phyloP scores from a whole-genome alignment of 2,797 vertebrate genomes.

The Pseudomugil tenellus region DNA sequence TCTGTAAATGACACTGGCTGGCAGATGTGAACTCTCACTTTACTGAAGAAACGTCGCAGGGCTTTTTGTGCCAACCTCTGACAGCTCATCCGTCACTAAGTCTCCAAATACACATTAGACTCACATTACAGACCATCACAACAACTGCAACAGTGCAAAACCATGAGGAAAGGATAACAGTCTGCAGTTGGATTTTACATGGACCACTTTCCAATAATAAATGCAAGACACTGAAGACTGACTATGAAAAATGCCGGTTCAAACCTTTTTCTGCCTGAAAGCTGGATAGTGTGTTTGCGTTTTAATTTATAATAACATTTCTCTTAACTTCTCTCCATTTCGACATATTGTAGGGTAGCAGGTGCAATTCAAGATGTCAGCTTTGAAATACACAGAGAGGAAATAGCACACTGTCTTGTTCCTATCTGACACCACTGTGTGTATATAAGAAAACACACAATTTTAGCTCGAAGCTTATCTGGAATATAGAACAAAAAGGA shows the following conservation, averaged over 20 bases:
- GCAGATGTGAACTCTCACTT: conserved; percentile 81
- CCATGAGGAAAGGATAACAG: conserved; percentile 25
- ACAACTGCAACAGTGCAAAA: conserved; percentile 54
- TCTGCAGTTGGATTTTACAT: conserved; percentile 28
- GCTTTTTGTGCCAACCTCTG: conserved; percentile 68
- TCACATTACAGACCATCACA: conserved; percentile 71
- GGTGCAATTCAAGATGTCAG: conserved; percentile 72
- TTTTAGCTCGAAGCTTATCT: conserved; percentile 61
- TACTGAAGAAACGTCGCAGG: conserved; percentile 78
- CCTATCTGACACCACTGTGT: conserved; percentile 62
- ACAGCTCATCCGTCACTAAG: conserved; percentile 75
- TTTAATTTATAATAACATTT: conserved; percentile 35
- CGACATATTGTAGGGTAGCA: conserved; percentile 64
- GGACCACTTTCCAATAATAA: conserved; percentile 19
- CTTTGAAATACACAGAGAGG: conserved; percentile 71
- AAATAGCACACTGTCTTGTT: conserved; percentile 70
- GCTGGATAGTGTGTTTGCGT: neutral
- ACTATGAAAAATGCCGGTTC: conserved; percentile 35
- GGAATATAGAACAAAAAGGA: conserved; percentile 58
- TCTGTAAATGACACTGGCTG: conserved; percentile 81
- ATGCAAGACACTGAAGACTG: conserved; percentile 23
- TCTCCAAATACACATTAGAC: conserved; percentile 75
- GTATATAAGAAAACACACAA: conserved; percentile 7
- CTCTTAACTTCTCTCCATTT: conserved; percentile 59
- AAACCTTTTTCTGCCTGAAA: neutral